phyloP scores from a whole-genome alignment of 2,797 vertebrate genomes.

The Alcedo atthis region DNA sequence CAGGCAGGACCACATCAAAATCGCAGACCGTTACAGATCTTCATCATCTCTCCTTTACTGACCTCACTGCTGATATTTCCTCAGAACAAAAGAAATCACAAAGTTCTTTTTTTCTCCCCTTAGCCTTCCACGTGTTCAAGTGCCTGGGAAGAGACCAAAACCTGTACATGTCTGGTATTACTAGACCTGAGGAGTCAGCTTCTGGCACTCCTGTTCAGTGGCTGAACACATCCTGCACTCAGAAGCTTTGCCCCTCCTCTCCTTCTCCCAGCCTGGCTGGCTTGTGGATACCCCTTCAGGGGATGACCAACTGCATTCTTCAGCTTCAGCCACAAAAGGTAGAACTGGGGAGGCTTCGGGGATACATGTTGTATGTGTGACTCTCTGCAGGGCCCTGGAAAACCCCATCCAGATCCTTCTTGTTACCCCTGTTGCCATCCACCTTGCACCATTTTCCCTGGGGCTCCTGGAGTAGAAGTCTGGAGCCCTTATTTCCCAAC shows the following conservation, averaged over 20 bases:
- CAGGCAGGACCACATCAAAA: conserved; percentile 29
- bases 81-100: conserved; percentile 36
- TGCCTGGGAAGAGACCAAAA: neutral
- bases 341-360: neutral
- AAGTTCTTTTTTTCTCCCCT: neutral
- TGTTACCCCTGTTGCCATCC: neutral
- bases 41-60: conserved; percentile 21
- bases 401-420: neutral
- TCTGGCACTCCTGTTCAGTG: neutral
- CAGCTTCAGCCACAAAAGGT: neutral
- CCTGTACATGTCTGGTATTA: neutral
- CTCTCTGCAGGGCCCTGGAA: neutral
- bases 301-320: neutral
- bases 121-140: neutral
- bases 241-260: neutral
- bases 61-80: conserved; percentile 21
- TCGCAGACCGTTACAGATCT: conserved; percentile 3
- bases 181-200: neutral
- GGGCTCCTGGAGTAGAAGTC: neutral
- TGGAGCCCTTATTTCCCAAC: neutral
- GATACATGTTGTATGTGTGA: neutral
- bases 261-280: neutral
- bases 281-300: neutral
- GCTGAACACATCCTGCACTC: neutral
- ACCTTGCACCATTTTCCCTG: neutral